These are phyloP conservation scores for Smutsia temminckii DNA, from an alignment of 2,797 vertebrate species.

Conservation along the genomic window DNA sequence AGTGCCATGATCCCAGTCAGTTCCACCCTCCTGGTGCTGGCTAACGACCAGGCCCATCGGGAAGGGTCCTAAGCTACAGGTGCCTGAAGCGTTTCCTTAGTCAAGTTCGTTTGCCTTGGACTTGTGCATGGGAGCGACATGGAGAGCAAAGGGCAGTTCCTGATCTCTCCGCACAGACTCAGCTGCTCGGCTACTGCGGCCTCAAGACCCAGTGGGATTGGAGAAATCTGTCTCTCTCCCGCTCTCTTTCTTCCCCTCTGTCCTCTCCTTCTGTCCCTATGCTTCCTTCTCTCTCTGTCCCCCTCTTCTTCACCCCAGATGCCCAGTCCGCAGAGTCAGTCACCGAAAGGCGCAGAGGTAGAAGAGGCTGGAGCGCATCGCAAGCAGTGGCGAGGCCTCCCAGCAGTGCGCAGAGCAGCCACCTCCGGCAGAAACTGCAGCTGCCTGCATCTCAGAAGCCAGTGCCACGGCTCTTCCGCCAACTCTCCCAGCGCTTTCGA, in stretches of 20 bases:
- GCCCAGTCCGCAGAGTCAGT: neutral
- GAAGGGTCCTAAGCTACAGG: neutral
- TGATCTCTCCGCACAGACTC: constrained; percentile 52
- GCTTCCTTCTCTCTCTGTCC: neutral
- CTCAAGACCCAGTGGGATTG: neutral
- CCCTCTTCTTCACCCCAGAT: neutral
- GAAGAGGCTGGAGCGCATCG: neutral
- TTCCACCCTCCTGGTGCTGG: neutral
- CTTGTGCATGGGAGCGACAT: constrained; percentile 74
- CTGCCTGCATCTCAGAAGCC: neutral
- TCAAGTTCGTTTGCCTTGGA: constrained; percentile 83
- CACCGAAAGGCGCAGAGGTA: neutral
- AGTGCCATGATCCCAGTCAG: neutral
- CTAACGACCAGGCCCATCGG: neutral
- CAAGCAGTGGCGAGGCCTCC: neutral
- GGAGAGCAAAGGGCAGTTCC: constrained; percentile 71
- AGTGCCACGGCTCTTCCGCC: neutral
- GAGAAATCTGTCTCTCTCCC: neutral
- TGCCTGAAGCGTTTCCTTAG: neutral
- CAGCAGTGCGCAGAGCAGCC: neutral
- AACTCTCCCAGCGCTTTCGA: neutral
- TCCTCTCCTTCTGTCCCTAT: neutral
- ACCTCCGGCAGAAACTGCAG: neutral
- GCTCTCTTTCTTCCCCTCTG: neutral
- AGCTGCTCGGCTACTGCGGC: neutral